phyloP scores from a whole-genome alignment of 2,113 vertebrate species.

The Chelonoidis abingdonii region DNA sequence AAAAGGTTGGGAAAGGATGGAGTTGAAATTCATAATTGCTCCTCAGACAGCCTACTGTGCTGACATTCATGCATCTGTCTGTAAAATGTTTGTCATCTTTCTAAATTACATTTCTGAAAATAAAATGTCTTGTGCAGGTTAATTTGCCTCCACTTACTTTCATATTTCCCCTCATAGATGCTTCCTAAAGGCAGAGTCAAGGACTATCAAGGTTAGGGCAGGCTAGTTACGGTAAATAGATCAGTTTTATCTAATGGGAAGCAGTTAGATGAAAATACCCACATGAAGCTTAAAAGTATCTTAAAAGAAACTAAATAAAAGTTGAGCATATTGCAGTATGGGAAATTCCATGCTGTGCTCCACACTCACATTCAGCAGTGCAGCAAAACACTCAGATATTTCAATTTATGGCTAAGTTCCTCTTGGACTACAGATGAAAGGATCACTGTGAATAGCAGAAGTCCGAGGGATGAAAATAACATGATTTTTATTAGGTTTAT shows the following conservation, averaged over 20 bases:
- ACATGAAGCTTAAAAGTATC: not conserved
- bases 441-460: not conserved
- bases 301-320: conserved; percentile 45
- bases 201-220: not conserved
- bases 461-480: not conserved
- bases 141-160: not conserved
- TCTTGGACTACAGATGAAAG: not conserved
- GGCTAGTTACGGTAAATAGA: not conserved
- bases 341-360: not conserved
- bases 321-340: not conserved
- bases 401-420: conserved; percentile 5
- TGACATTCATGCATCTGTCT: not conserved
- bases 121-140: not conserved
- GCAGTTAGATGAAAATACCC: conserved; percentile 6
- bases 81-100: conserved; percentile 28
- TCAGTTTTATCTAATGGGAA: not conserved
- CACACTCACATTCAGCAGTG: not conserved
- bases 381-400: conserved; percentile 16
- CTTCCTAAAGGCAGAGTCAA: not conserved
- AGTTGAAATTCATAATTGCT: not conserved
- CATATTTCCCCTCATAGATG: not conserved
- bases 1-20: not conserved
- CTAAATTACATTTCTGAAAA: conserved; percentile 21
- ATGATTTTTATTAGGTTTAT: not conserved
- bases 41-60: not conserved